Percentiles rank a stretch among this genome's conserved stretches.
Conservation (phyloP, 1,140 invertebrate genomes). For the Harlomillsia oculata region DNA sequence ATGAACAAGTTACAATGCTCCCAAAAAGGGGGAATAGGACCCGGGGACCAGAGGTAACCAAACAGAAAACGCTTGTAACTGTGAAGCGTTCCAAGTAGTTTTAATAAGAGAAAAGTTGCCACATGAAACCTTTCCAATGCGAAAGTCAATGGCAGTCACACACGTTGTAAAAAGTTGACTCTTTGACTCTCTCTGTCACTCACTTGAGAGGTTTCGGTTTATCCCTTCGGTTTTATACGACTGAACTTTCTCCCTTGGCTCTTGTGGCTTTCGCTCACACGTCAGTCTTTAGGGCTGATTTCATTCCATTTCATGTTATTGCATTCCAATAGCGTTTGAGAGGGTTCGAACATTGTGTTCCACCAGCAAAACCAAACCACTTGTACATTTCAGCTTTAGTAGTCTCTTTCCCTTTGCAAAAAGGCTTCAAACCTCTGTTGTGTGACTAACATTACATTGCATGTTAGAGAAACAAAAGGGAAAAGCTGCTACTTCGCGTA, state of each 20-base stretch:
- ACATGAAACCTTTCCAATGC: too few species aligned
- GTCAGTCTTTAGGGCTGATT: not conserved
- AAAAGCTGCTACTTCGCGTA: conserved; percentile 8
- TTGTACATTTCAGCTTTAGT: not conserved
- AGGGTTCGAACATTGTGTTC: not conserved
- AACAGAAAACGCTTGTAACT: too few species aligned
- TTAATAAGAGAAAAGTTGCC: too few species aligned
- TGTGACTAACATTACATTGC: not conserved
- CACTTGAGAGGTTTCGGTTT: too few species aligned
- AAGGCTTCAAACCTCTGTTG: not conserved
- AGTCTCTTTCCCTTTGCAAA: not conserved
- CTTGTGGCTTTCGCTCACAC: not conserved
- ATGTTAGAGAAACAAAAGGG: conserved; percentile 16
- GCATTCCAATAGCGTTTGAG: not conserved
- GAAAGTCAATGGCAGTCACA: too few species aligned
- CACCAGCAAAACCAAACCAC: not conserved
- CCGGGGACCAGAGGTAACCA: too few species aligned
- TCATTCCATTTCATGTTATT: not conserved
- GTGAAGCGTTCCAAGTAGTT: too few species aligned
- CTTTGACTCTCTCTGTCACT: too few species aligned
- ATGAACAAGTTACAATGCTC: too few species aligned
- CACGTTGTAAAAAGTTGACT: too few species aligned
- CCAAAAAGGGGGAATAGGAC: too few species aligned
- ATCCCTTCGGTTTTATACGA: not conserved
- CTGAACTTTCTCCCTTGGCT: not conserved